A percentile compares a stretch with the other conserved stretches of the same genome.
These are phyloP conservation scores for Maylandia zebra DNA, from an alignment of 2,113 vertebrate genomes.

Conservation along the genomic window DNA sequence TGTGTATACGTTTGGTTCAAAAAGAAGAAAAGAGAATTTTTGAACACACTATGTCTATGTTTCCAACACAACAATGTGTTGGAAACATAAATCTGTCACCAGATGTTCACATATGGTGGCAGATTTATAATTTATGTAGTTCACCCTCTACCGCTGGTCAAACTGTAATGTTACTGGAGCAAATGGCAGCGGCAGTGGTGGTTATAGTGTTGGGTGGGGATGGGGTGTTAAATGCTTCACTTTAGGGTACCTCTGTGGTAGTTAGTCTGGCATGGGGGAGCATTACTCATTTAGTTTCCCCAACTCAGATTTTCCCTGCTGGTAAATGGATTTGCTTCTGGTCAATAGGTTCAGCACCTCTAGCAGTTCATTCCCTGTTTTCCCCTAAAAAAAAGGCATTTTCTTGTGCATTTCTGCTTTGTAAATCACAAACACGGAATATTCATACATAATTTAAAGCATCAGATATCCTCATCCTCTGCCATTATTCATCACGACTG, in stretches of 20 bases:
- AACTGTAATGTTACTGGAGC: conserved; percentile 19
- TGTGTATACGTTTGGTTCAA: background rate
- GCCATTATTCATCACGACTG: conserved; percentile 31
- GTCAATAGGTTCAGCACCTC: conserved; percentile 22
- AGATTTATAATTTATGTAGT: conserved; percentile 9
- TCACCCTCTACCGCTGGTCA: background rate
- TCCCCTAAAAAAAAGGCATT: conserved; percentile 18
- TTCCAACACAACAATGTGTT: background rate
- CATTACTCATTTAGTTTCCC: conserved; percentile 48
- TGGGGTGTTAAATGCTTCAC: conserved; percentile 41
- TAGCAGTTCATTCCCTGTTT: background rate
- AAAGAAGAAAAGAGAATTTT: background rate
- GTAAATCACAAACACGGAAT: conserved; percentile 36
- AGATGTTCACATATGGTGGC: background rate
- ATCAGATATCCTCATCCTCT: background rate
- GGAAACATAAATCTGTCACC: background rate
- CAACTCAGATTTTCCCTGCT: conserved; percentile 19
- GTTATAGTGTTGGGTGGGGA: background rate
- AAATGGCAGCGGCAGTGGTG: background rate
- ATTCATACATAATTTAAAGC: conserved; percentile 44
- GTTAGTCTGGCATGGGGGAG: conserved; percentile 22
- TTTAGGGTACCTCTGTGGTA: conserved; percentile 36
- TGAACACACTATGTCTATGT: background rate
- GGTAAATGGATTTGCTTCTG: conserved; percentile 45
- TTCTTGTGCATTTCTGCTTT: conserved; percentile 5